phyloP scores from a whole-genome alignment of 2,797 vertebrate genomes.

The Enteromius mattozi region DNA sequence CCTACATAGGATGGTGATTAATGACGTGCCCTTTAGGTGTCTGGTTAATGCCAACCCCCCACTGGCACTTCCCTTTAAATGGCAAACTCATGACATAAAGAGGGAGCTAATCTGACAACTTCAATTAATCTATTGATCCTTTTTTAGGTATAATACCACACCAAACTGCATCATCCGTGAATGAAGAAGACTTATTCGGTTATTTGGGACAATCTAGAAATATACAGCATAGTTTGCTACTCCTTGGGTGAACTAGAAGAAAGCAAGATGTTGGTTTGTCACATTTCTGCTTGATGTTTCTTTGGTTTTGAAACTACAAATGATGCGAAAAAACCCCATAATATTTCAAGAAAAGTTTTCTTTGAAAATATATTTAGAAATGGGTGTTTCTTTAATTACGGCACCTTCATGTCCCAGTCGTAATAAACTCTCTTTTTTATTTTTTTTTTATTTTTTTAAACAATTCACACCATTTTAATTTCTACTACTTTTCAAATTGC shows the following conservation, averaged over 20 bases:
- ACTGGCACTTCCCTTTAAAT: conserved; percentile 56
- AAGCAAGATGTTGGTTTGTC: background rate
- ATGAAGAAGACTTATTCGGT: background rate
- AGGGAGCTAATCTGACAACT: conserved; percentile 45
- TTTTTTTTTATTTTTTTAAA: background rate
- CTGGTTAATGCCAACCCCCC: conserved; percentile 55
- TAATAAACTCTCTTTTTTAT: background rate
- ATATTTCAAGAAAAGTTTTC: background rate
- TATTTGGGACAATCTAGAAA: background rate
- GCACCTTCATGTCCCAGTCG: background rate
- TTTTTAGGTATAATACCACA: conserved; percentile 13
- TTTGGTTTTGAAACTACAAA: background rate
- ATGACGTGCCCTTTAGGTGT: conserved; percentile 54
- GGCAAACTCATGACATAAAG: conserved; percentile 50
- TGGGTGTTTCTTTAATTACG: too few species aligned
- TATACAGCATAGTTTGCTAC: background rate
- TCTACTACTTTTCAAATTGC: background rate
- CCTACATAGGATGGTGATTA: conserved; percentile 51
- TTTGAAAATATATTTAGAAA: background rate
- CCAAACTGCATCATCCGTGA: conserved; percentile 5
- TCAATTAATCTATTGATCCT: conserved; percentile 49
- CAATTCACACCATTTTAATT: background rate
- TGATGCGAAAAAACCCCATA: background rate
- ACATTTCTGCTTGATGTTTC: background rate
- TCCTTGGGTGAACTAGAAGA: too few species aligned